Evolutionary conservation across 2,113 vertebrate genomes (phyloP).

Genomic region (Oreotrochilus melanogaster): DNA sequence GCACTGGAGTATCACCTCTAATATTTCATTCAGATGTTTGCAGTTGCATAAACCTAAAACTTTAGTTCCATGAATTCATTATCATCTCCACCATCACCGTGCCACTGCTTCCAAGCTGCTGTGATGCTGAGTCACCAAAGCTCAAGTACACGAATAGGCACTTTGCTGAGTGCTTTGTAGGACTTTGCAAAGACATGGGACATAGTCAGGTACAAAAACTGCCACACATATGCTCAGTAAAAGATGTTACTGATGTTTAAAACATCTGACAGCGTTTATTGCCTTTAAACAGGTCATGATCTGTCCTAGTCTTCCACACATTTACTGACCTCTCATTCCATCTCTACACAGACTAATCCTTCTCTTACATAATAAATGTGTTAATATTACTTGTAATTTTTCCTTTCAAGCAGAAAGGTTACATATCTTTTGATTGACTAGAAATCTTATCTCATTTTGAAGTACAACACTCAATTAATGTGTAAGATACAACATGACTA

Average conservation of each 20-base stretch:
- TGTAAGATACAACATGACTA: background rate
- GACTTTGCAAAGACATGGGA: background rate
- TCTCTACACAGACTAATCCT: background rate
- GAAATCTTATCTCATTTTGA: background rate
- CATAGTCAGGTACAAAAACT: background rate
- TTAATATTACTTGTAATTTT: background rate
- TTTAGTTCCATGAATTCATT: background rate
- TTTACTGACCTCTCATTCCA: background rate
- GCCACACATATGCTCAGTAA: background rate
- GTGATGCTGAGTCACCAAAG: background rate
- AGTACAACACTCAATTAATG: background rate
- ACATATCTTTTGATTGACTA: background rate
- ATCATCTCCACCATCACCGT: background rate
- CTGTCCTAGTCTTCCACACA: background rate
- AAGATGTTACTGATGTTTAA: background rate
- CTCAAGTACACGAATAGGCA: accelerated
- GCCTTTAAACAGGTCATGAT: background rate
- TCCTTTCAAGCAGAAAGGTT: background rate
- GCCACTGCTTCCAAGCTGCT: accelerated
- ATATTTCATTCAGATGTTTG: background rate
- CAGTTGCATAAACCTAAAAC: background rate
- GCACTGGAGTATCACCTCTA: background rate
- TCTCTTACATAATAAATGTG: background rate
- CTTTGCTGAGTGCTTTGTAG: accelerated
- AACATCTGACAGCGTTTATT: background rate